Evolutionary conservation across 2,113 vertebrate genomes (phyloP).

Genomic region (Furnarius figulus): DNA sequence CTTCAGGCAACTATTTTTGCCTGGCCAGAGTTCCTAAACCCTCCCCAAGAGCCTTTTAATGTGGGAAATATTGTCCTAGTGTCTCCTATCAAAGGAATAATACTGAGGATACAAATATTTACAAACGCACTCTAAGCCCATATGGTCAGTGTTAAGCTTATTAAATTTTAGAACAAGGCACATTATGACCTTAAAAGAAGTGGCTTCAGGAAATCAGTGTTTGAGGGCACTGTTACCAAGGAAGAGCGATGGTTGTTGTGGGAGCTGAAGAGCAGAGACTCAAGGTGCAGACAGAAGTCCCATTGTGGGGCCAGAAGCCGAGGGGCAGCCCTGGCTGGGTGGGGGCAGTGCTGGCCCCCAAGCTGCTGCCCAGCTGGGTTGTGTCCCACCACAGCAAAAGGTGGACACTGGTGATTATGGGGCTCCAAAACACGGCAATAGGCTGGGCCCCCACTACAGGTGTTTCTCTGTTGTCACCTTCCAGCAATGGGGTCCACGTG

Average conservation of each 20-base stretch:
- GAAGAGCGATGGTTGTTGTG: background rate
- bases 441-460: rapidly evolving
- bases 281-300: background rate
- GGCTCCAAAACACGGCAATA: background rate
- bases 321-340: background rate
- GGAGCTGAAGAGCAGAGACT: background rate
- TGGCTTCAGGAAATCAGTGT: background rate
- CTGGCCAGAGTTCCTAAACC: constrained; percentile 13
- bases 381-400: background rate
- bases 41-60: constrained; percentile 33
- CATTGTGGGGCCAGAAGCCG: rapidly evolving
- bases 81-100: constrained; percentile 36
- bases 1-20: constrained; percentile 55
- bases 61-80: constrained; percentile 20
- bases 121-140: background rate
- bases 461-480: background rate
- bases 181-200: background rate
- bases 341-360: background rate
- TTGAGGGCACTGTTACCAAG: background rate
- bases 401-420: rapidly evolving
- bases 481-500: background rate
- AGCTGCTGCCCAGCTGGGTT: background rate
- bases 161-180: constrained; percentile 8
- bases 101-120: constrained; percentile 42
- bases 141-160: constrained; percentile 24